Base-by-base conservation (phyloP, 2,797 vertebrate species). In the Parambassis ranga region DNA sequence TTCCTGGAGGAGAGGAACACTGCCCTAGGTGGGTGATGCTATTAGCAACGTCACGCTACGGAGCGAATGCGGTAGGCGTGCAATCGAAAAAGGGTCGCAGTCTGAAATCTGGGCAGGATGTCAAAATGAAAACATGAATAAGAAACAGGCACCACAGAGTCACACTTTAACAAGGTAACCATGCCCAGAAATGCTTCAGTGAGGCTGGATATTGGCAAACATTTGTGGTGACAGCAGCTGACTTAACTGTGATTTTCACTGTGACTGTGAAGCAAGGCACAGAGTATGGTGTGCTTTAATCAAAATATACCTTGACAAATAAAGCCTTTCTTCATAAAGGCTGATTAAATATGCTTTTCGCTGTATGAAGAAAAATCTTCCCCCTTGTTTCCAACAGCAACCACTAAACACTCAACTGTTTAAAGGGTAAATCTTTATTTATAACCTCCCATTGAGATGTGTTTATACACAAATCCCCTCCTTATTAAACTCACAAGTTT, bases 1-100 rank as follows among this genome's bases (percentile, higher is more conserved):
- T 93, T 98, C 82, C 89, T 98, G 76, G 97, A 97, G 63, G 96
- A 99, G 84, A 93, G 95, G 86, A 98, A 76, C 88, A 99, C 97
- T 0, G 97, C 96, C 36, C 76, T 98, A 71, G 98, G 97, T 99
- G 92, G 59, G 89, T 79, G 79, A 77, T 16, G 49, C 51, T 35
- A 20, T 62, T 39, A 43, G 53, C 51, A 30, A 61, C 56, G 48
- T 53, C 65, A 41, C 6, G 11, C 31, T 27, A 20, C 62, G 71
- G 63, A 35, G 67, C n/a, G 6, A 67, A 68, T 28, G 3, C 37
- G 11, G 65, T 56, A 43, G 65, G 55, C 33, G 32, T 61, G 49
- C 50, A 57, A 8, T 26, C 19, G n/a, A n/a, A 14, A 35, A 32
- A 43, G 7, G 42, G 61, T 23, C 5, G 43, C 32, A 10, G 48